phyloP scores from a whole-genome alignment of 2,888 invertebrate species.

The Petrophora chlorosata region DNA sequence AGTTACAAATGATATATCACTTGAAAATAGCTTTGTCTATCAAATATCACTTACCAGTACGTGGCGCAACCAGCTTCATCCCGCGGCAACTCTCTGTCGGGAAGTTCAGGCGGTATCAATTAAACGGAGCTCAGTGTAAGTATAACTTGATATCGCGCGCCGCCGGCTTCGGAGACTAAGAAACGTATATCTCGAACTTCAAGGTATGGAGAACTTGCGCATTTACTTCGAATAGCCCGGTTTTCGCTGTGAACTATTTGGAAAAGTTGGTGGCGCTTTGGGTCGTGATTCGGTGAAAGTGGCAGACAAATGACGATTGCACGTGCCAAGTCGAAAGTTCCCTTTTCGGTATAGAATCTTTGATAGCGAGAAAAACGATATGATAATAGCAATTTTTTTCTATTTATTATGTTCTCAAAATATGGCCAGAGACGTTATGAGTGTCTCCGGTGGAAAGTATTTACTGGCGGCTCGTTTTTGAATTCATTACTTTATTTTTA shows the following conservation, averaged over 20 bases:
- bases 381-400: too few species aligned
- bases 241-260: slow-evolving; percentile 10
- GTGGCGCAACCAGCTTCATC: not conserved
- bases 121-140: slow-evolving; percentile 29
- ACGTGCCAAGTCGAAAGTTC: not conserved
- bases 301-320: not conserved
- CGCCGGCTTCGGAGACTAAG: slow-evolving; percentile 20
- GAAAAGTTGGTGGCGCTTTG: not conserved
- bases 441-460: too few species aligned
- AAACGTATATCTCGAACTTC: slow-evolving; percentile 14
- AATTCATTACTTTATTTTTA: too few species aligned
- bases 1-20: too few species aligned
- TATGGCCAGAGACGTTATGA: too few species aligned
- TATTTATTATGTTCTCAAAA: too few species aligned
- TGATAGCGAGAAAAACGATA: too few species aligned
- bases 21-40: too few species aligned
- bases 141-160: slow-evolving; percentile 23
- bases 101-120: slow-evolving; percentile 34
- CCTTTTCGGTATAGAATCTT: too few species aligned
- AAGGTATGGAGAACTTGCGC: slow-evolving; percentile 11
- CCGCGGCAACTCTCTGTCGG: slow-evolving; percentile 6
- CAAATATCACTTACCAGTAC: not conserved
- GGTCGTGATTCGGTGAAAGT: not conserved
- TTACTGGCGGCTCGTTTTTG: too few species aligned
- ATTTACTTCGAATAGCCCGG: not conserved